These are phyloP conservation scores for Platysteira castanea DNA, from an alignment of 2,113 vertebrate species.

Conservation along the genomic window DNA sequence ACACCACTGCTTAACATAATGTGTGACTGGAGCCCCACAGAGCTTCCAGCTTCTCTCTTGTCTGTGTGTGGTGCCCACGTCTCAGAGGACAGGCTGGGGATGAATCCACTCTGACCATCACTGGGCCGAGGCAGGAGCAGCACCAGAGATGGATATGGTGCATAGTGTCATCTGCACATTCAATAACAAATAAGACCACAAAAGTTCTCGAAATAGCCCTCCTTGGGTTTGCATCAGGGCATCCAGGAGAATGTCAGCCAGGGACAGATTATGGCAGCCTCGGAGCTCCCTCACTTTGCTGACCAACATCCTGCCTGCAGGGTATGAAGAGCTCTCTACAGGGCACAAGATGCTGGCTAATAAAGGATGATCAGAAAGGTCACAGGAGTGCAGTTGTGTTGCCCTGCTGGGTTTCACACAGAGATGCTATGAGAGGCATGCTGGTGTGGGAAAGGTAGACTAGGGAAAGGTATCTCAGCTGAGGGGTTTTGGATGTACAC, in stretches of 20 bases:
- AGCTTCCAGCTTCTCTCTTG: neutral
- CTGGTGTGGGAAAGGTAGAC: neutral
- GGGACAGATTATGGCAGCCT: neutral
- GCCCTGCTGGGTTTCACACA: neutral
- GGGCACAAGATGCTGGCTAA: neutral
- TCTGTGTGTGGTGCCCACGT: neutral
- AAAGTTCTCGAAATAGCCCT: neutral
- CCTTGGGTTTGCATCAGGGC: neutral
- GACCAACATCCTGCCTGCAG: neutral
- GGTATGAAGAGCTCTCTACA: rapidly evolving
- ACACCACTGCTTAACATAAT: neutral
- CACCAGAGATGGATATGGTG: neutral
- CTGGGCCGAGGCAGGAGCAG: neutral
- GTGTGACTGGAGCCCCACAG: neutral
- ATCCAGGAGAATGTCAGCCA: neutral
- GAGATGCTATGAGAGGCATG: neutral
- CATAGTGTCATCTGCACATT: neutral
- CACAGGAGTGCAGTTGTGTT: neutral
- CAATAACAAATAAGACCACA: neutral
- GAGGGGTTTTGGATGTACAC: neutral
- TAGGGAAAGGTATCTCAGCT: neutral
- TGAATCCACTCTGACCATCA: neutral
- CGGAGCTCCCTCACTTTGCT: neutral
- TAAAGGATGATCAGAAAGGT: neutral
- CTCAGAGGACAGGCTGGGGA: neutral